These are phyloP conservation scores for Austrolebias charrua DNA, from an alignment of 2,797 vertebrate genomes.

Conservation along the genomic window DNA sequence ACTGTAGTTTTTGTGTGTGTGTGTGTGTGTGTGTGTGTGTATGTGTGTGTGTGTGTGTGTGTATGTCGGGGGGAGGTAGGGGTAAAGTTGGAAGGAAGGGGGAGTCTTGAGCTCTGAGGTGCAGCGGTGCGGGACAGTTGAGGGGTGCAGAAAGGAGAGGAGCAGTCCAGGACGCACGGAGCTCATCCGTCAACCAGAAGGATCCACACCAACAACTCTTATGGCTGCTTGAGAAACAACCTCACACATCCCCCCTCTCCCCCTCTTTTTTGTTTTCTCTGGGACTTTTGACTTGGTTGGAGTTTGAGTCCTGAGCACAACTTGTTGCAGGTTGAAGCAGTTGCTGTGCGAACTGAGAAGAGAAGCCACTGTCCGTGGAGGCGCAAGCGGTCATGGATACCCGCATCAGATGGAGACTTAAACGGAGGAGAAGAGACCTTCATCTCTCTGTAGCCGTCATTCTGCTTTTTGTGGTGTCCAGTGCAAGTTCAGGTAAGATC, in stretches of 20 bases:
- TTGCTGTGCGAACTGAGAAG: constrained; percentile 58
- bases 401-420: constrained; percentile 87
- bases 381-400: constrained; percentile 82
- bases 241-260: constrained; percentile 56
- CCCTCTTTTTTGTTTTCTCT: constrained; percentile 67
- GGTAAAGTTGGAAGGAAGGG: constrained; percentile 50
- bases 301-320: constrained; percentile 63
- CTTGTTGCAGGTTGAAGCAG: constrained; percentile 60
- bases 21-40: constrained; percentile 56
- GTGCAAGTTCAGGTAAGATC: constrained; percentile 83
- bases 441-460: constrained; percentile 78
- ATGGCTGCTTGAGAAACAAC: constrained; percentile 84
- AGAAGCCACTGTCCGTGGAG: constrained; percentile 78
- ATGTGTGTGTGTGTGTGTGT: constrained; percentile 64
- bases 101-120: constrained; percentile 67
- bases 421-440: constrained; percentile 84
- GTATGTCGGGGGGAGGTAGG: constrained; percentile 59
- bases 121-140: constrained; percentile 67
- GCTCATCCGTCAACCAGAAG: constrained; percentile 75
- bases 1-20: constrained; percentile 65
- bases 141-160: constrained; percentile 73
- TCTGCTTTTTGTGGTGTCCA: constrained; percentile 80
- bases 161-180: constrained; percentile 71
- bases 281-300: constrained; percentile 64
- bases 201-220: constrained; percentile 73